These are phyloP conservation scores for Jordanella pulchra DNA, from an alignment of 2,797 vertebrate species.

Conservation along the genomic window DNA sequence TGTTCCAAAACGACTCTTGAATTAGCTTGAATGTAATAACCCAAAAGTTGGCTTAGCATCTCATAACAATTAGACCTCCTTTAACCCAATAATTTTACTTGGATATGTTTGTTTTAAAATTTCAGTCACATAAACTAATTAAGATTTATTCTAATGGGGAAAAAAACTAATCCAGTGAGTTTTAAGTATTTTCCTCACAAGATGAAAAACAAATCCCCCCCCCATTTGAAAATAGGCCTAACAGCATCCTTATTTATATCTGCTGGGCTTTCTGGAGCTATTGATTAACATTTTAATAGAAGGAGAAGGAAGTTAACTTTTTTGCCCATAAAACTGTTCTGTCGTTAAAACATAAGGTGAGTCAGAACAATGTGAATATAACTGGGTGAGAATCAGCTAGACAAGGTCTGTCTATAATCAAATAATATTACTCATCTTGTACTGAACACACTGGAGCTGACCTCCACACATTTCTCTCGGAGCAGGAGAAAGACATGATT, in stretches of 20 bases:
- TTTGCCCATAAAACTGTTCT: not conserved
- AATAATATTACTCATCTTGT: not conserved
- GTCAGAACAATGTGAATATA: not conserved
- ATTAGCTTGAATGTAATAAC: constrained; percentile 7
- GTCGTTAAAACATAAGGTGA: not conserved
- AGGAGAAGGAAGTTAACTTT: not conserved
- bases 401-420: not conserved
- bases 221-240: not conserved
- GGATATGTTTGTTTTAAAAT: not conserved
- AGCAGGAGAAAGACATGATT: not conserved
- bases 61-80: constrained; percentile 4
- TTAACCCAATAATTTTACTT: not conserved
- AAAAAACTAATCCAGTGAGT: not conserved
- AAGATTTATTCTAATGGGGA: not conserved
- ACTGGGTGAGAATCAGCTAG: not conserved
- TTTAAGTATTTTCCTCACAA: not conserved
- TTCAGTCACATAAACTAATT: not conserved
- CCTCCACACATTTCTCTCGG: not conserved
- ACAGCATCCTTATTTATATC: not conserved
- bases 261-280: not conserved
- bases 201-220: not conserved
- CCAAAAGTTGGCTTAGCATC: constrained; percentile 19
- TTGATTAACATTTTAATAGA: not conserved
- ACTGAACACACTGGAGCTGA: not conserved
- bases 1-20: constrained; percentile 12